Conservation (phyloP, 2,888 invertebrate genomes). For the Fabriciana adippe region DNA sequence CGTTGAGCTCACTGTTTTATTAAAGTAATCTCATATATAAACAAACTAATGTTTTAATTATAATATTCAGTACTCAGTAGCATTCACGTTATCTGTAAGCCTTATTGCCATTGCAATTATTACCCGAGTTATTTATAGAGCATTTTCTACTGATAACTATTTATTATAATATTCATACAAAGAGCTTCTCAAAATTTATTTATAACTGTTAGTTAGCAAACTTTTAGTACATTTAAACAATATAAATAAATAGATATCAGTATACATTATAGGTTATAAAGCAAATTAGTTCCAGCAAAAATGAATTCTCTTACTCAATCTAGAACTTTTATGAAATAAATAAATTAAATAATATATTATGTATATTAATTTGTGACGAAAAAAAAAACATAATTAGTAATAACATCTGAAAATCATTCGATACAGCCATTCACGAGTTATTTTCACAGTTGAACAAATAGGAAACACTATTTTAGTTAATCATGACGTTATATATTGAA, state of each 20-base stretch:
- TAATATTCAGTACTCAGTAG: too few relatives aligned
- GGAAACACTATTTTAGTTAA: background rate
- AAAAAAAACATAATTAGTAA: background rate
- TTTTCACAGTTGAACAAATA: slow-evolving; percentile 2
- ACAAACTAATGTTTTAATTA: too few relatives aligned
- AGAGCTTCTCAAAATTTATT: background rate
- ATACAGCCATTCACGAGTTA: slow-evolving; percentile 22
- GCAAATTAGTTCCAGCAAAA: background rate
- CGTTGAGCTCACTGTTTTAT: too few relatives aligned
- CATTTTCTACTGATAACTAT: slow-evolving; percentile 32
- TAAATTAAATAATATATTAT: slow-evolving; percentile 9
- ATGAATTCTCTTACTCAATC: background rate
- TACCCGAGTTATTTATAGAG: slow-evolving; percentile 26
- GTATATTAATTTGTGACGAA: slow-evolving; percentile 3
- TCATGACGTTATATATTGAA: too few relatives aligned
- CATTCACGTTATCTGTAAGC: background rate
- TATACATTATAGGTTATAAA: background rate
- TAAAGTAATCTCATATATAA: too few relatives aligned
- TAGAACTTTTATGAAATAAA: background rate
- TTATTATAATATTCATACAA: slow-evolving; percentile 5
- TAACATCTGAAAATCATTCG: slow-evolving; percentile 24
- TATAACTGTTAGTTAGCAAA: background rate
- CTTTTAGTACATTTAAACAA: background rate
- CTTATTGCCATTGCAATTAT: slow-evolving; percentile 28
- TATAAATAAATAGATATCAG: slow-evolving; percentile 18